Base-by-base conservation (phyloP, 2,113 vertebrate species). In the Apodemus speciosus region DNA sequence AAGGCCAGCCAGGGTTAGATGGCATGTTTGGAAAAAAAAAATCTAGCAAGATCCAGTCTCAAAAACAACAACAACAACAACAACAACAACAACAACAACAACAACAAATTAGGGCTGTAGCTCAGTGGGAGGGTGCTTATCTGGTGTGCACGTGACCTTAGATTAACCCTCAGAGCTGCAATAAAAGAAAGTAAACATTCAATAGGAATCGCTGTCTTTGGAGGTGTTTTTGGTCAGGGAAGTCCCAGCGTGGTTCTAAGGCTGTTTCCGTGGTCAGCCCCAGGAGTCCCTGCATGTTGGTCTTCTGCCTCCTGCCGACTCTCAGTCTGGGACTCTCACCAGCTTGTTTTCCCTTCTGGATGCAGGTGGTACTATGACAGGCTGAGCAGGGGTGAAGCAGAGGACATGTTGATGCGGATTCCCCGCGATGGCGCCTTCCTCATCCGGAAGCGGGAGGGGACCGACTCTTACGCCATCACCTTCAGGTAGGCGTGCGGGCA, bases 401-500 rank as follows among this genome's bases (percentile, higher is more conserved):
- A 99, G 97, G 99, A 99, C 94, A 99, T 99, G 98, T 97, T 99
- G 92, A 98, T 99, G 98, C 93, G 99, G 94, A 99, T 99, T 53
- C 99, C 99, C 94, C 98, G 99, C 66, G 99, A 99, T 0, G 99
- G 99, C 96, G 99, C 99, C 27, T 99, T 99, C 97, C 98, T 99
- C 72, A 99, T 99, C 95, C 98, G 99, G 58, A 99, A 98, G 97
- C 98, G 99, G 96, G 99, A 99, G 21, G 98, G 98, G 43, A 97
- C 97, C 0, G 98, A 99, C 94, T 99, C 99, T 0, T 99, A 98
- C 9, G 99, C 99, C 97, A 99, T 99, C 98, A 99, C 99, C 46
- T 99, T 99, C 98, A 99, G 99, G 99, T 99, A 81, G 66, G 83
- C 53, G 3, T 53, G 53, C 9, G 0, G 30, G 30, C 0, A 0